Evolutionary conservation across 1,140 invertebrate genomes (phyloP), one percentile per base, ranked within the genome.

Genomic region (Euura lappo): DNA sequence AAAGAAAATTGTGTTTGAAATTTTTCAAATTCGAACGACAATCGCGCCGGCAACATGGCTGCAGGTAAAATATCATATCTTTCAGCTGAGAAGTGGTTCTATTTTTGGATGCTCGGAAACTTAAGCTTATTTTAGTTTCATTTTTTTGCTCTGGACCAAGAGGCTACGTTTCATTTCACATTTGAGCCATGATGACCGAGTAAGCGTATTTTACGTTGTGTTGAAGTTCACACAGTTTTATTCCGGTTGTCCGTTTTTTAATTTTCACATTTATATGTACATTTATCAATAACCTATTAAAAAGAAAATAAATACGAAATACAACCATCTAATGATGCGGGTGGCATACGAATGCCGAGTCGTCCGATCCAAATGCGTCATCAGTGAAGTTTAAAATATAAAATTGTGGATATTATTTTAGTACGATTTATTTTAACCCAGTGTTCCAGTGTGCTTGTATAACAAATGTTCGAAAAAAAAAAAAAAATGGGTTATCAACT

Each of bases 61-160:
- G 69, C 28, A 28, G 28, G 44, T 77, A 74, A 74, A 44, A 51
- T 66, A 42, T 65, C 45, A 65, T n/a, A 68, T n/a, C 65, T 68
- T 13, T 72, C 79, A 72, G 73, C 72, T 67, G 68, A 80, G 80
- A 80, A 83, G 81, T 71, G 68, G 43, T 44, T 77, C 79, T 83
- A 83, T 83, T 83, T 81, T 78, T 71, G 73, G 80, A 70, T 74
- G 73, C 75, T 68, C 71, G 72, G 74, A 83, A 79, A 80, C 73
- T 75, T 78, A 69, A 71, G 78, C 77, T 82, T 81, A 82, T 82
- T 81, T 81, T 75, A 83, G 81, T 79, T 79, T 76, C 77, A 77
- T 83, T 84, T 83, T 85, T 84, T 81, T 82, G 78, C 72, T 70
- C 74, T 73, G 72, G 73, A 74, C 70, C 74, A 45, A 78, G 67